phyloP scores from a whole-genome alignment of 1,140 invertebrate genomes.

The Drosophila mojavensis region DNA sequence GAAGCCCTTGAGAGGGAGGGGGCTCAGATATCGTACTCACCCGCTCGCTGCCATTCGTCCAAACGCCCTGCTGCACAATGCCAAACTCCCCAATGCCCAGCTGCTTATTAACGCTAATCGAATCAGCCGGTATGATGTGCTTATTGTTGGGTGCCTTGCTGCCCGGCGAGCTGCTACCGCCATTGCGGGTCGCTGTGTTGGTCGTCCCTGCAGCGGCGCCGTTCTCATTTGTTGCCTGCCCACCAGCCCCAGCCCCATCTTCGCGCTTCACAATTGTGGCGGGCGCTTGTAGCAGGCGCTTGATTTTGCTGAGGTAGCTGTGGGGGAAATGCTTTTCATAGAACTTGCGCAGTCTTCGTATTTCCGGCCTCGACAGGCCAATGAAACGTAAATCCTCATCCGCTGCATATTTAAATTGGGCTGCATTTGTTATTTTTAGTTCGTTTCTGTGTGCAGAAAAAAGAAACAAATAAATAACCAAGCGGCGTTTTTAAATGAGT shows the following conservation, averaged over 20 bases:
- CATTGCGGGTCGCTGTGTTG: constrained; percentile 52
- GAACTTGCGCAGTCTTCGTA: constrained; percentile 95
- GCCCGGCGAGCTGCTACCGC: constrained; percentile 63
- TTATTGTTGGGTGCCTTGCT: constrained; percentile 90
- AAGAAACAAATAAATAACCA: neutral
- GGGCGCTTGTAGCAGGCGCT: constrained; percentile 88
- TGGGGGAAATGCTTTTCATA: constrained; percentile 97
- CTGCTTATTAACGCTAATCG: constrained; percentile 97
- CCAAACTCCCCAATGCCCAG: constrained; percentile 98
- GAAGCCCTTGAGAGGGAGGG: constrained; percentile 16
- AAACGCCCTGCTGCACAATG: constrained; percentile 98
- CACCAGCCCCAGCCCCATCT: constrained; percentile 84
- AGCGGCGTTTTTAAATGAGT: constrained; percentile 5
- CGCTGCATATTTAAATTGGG: constrained; percentile 98
- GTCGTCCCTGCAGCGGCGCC: constrained; percentile 51
- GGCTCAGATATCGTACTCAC: constrained; percentile 85
- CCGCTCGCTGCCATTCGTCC: constrained; percentile 97
- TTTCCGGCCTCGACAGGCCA: constrained; percentile 98
- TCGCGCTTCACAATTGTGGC: constrained; percentile 85
- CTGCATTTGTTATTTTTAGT: constrained; percentile 93
- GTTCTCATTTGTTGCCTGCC: constrained; percentile 78
- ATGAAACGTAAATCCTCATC: constrained; percentile 96
- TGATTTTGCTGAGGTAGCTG: constrained; percentile 96
- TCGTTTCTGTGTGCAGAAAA: constrained; percentile 86
- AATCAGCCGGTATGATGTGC: constrained; percentile 97